Conservation (phyloP, 2,888 invertebrate genomes). For the Ypsolopha scabrella region DNA sequence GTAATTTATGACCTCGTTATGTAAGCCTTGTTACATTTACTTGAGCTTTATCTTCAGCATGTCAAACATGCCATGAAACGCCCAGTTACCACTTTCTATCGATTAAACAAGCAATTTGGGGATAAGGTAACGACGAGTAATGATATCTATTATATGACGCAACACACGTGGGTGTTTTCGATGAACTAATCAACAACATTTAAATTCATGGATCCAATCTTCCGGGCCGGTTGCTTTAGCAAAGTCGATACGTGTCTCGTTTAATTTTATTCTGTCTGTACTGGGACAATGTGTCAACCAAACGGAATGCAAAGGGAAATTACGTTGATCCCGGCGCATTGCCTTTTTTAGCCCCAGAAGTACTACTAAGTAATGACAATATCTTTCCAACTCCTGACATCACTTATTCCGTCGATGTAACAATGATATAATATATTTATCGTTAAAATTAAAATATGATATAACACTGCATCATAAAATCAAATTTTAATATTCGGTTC, state of each 20-base stretch:
- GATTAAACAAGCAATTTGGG: slow-evolving; percentile 31
- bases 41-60: background rate
- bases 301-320: slow-evolving; percentile 61
- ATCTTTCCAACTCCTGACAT: slow-evolving; percentile 36
- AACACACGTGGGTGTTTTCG: slow-evolving; percentile 27
- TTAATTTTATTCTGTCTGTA: slow-evolving; percentile 49
- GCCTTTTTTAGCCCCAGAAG: slow-evolving; percentile 49
- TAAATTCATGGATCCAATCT: slow-evolving; percentile 47
- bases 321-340: slow-evolving; percentile 47
- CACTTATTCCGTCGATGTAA: background rate
- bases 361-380: slow-evolving; percentile 24
- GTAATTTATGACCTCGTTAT: slow-evolving; percentile 41
- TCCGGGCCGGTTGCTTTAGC: slow-evolving; percentile 40
- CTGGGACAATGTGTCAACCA: slow-evolving; percentile 48
- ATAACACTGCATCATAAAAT: slow-evolving; percentile 19
- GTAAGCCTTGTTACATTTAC: slow-evolving; percentile 16
- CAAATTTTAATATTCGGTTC: slow-evolving; percentile 19
- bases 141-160: slow-evolving; percentile 35
- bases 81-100: slow-evolving; percentile 37
- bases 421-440: background rate
- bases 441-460: background rate
- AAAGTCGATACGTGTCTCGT: slow-evolving; percentile 45
- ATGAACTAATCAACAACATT: slow-evolving; percentile 3
- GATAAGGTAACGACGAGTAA: slow-evolving; percentile 25
- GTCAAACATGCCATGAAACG: background rate